Percentiles rank a stretch among this genome's conserved stretches.
Conservation (phyloP, 2,797 vertebrate genomes). For the Bradypus variegatus region DNA sequence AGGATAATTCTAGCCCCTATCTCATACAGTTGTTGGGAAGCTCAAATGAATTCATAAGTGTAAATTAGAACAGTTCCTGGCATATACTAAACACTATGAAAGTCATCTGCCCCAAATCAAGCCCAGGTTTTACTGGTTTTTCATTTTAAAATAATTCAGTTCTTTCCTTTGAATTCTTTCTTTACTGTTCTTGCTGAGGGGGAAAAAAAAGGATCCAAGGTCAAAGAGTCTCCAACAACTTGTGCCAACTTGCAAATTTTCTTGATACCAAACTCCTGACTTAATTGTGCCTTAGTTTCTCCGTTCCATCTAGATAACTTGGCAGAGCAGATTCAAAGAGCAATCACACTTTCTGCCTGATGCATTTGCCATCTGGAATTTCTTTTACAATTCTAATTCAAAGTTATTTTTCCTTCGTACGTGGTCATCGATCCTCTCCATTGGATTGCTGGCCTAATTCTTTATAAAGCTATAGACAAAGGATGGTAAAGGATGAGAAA, state of each 20-base stretch:
- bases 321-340: neutral
- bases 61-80: conserved; percentile 4
- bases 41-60: conserved; percentile 3
- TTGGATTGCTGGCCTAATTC: neutral
- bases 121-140: neutral
- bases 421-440: neutral
- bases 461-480: conserved; percentile 8
- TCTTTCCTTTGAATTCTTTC: neutral
- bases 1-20: neutral
- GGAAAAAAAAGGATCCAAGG: neutral
- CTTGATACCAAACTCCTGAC: neutral
- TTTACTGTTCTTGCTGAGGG: neutral
- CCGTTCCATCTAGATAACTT: neutral
- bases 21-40: neutral
- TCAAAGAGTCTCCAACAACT: neutral
- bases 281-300: neutral
- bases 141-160: conserved; percentile 3
- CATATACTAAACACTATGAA: neutral
- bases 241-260: neutral
- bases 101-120: neutral
- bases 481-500: neutral
- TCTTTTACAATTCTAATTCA: neutral
- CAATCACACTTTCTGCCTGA: neutral
- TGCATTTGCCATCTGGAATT: neutral
- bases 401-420: conserved; percentile 1